A percentile compares a stretch with the other conserved stretches of the same genome.
These are phyloP conservation scores for Cecropterus lyciades DNA, from an alignment of 1,140 invertebrate genomes.

Conservation along the genomic window DNA sequence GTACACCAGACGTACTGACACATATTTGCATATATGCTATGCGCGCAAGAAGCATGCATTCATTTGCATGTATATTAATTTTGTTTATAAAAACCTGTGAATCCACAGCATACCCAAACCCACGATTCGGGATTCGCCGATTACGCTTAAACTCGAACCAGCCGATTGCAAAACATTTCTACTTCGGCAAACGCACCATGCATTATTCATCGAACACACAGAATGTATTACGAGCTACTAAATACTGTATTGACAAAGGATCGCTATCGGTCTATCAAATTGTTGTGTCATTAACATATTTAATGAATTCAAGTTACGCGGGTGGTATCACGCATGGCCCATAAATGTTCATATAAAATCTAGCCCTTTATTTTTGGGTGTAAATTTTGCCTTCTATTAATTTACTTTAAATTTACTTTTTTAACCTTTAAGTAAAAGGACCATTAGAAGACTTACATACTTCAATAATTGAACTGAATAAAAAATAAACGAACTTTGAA, in stretches of 20 bases:
- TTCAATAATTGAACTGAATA: no score
- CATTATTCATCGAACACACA: slow-evolving; percentile 46
- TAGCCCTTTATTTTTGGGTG: no score
- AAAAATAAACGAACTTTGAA: no score
- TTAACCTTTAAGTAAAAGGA: no score
- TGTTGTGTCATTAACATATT: neutral
- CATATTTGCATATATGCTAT: neutral
- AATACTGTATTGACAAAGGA: slow-evolving; percentile 1
- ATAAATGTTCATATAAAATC: no score
- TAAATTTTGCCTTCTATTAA: no score
- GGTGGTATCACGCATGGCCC: neutral
- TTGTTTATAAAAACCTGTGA: slow-evolving; percentile 2
- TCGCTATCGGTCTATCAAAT: neutral
- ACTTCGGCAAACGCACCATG: slow-evolving; percentile 30
- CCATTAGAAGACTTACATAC: no score
- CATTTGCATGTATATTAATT: neutral
- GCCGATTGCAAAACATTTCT: slow-evolving; percentile 31
- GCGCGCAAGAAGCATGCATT: neutral
- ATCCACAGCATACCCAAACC: slow-evolving; percentile 7
- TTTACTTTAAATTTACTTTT: no score
- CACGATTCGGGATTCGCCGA: slow-evolving; percentile 10
- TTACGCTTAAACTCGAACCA: slow-evolving; percentile 39
- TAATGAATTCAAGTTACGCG: no score
- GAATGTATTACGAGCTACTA: slow-evolving; percentile 16
- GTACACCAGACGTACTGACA: no score